These are phyloP conservation scores for Talpa occidentalis DNA, from an alignment of 2,113 vertebrate genomes.

Conservation along the genomic window DNA sequence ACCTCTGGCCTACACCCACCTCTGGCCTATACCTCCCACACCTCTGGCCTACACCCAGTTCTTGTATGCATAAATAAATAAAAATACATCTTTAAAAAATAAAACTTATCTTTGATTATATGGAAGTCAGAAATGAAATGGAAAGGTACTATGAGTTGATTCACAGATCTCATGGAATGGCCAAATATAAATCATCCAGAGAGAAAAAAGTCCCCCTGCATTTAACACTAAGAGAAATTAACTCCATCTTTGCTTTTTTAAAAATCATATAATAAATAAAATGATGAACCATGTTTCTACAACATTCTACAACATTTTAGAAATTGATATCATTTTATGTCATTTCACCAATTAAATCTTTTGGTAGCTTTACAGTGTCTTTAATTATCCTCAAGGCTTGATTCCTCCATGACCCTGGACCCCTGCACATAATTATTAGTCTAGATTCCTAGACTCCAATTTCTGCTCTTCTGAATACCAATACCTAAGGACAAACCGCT, in stretches of 20 bases:
- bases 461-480: background rate
- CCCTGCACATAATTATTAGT: background rate
- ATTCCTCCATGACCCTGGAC: rapidly evolving
- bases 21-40: too few species aligned
- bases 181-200: background rate
- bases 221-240: background rate
- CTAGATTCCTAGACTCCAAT: background rate
- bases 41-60: too few species aligned
- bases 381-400: background rate
- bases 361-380: background rate
- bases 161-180: background rate
- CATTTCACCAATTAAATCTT: background rate
- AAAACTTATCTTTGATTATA: background rate
- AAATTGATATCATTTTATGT: background rate
- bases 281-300: background rate
- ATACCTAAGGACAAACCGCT: background rate
- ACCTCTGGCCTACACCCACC: too few species aligned
- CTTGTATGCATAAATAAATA: too few species aligned
- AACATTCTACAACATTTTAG: background rate
- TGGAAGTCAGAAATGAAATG: background rate
- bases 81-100: too few species aligned
- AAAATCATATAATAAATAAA: background rate
- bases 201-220: background rate
- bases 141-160: background rate
- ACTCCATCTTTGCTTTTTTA: background rate